phyloP scores from a whole-genome alignment of 2,888 invertebrate species.

The Tachina fera region DNA sequence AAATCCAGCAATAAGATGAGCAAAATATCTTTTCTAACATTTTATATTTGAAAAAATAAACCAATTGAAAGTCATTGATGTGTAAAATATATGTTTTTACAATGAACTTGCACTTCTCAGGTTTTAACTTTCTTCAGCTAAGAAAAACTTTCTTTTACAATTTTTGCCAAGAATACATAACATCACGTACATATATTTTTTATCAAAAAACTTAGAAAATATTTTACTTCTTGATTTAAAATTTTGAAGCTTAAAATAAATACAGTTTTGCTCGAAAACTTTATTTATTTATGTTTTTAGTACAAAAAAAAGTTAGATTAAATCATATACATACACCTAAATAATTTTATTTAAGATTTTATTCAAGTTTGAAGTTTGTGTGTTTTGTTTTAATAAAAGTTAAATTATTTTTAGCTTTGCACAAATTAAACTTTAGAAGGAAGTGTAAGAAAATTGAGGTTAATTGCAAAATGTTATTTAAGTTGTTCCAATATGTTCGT shows the following conservation, averaged over 20 bases:
- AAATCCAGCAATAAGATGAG: conserved; percentile 16
- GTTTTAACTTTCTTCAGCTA: conserved; percentile 35
- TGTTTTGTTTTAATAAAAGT: too few species aligned
- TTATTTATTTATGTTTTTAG: not conserved
- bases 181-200: not conserved
- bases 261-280: not conserved
- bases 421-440: too few species aligned
- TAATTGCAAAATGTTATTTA: too few species aligned
- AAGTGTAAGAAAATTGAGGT: too few species aligned
- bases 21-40: conserved; percentile 29
- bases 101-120: conserved; percentile 69
- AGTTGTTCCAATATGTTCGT: too few species aligned
- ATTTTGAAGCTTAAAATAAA: not conserved
- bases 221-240: not conserved
- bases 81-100: conserved; percentile 70
- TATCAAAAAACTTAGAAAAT: not conserved
- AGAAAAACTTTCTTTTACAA: conserved; percentile 30
- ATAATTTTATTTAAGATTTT: too few species aligned
- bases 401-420: too few species aligned
- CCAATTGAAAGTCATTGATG: conserved; percentile 70
- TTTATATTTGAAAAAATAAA: conserved; percentile 42
- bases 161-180: not conserved
- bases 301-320: not conserved
- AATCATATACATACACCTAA: not conserved
- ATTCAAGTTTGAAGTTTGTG: too few species aligned